These are phyloP conservation scores for Ernsta delagoae DNA, from an alignment of 2,888 invertebrate genomes.

Conservation along the genomic window DNA sequence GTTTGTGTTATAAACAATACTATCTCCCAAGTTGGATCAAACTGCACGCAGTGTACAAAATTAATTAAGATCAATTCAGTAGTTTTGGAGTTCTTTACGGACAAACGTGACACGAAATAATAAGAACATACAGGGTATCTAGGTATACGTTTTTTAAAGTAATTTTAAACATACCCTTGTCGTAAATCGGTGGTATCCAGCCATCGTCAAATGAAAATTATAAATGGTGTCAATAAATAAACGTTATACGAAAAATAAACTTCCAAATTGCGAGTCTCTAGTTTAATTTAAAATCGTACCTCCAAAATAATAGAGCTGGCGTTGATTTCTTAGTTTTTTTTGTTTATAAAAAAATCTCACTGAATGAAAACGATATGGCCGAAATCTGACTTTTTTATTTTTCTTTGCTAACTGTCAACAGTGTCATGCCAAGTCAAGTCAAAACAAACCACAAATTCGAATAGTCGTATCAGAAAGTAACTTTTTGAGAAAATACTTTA, in stretches of 20 bases:
- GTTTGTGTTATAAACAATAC: no score
- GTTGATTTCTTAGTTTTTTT: neutral
- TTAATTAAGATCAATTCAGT: no score
- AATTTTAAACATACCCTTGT: slow-evolving; percentile 10
- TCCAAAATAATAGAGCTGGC: neutral
- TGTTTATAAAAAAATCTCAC: slow-evolving; percentile 7
- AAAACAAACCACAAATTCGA: neutral
- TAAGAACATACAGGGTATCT: neutral
- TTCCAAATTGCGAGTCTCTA: neutral
- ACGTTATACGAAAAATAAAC: neutral
- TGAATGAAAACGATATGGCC: slow-evolving; percentile 14
- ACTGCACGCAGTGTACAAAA: no score
- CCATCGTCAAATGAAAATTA: slow-evolving; percentile 3
- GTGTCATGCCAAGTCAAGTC: neutral
- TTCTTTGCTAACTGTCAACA: neutral
- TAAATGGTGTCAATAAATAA: neutral
- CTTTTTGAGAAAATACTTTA: no score
- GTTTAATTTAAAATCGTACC: neutral
- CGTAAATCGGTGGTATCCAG: neutral
- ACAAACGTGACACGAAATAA: no score
- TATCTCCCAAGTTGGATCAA: no score
- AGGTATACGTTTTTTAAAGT: neutral
- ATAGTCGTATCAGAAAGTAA: no score
- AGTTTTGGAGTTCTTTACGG: no score
- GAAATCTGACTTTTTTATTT: neutral